These are phyloP conservation scores for Microplitis manilae DNA, from an alignment of 2,888 invertebrate genomes.

Conservation along the genomic window DNA sequence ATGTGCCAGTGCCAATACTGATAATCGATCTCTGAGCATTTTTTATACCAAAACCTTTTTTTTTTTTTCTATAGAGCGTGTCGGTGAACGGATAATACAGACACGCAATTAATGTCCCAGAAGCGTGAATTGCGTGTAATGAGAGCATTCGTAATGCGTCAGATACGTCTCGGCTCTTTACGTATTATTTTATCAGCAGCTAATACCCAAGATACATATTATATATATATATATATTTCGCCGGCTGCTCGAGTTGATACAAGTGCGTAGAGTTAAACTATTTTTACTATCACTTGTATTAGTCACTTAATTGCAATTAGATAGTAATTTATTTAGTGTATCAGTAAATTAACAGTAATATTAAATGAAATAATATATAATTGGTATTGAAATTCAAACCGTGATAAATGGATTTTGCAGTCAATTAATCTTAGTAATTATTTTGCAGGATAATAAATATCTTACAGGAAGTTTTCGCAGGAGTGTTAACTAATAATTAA, in stretches of 20 bases:
- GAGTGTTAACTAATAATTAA: background rate
- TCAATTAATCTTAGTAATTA: too few species aligned
- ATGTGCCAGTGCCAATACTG: background rate
- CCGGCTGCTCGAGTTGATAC: background rate
- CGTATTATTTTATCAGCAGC: conserved; percentile 14
- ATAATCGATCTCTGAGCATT: background rate
- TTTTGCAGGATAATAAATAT: too few species aligned
- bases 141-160: conserved; percentile 18
- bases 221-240: background rate
- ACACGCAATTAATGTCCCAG: conserved; percentile 20
- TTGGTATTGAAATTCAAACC: background rate
- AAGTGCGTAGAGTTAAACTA: background rate
- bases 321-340: background rate
- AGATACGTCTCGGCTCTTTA: conserved; percentile 4
- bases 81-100: conserved; percentile 8
- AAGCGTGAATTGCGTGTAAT: conserved; percentile 20
- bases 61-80: background rate
- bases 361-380: background rate
- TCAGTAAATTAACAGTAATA: background rate
- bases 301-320: background rate
- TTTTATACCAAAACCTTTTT: background rate
- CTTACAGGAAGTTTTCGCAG: too few species aligned
- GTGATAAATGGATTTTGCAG: background rate
- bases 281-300: background rate
- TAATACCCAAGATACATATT: background rate